Percentiles rank a stretch among this genome's conserved stretches.
phyloP scores from a whole-genome alignment of 2,888 invertebrate genomes.

The Melieria omissa region DNA sequence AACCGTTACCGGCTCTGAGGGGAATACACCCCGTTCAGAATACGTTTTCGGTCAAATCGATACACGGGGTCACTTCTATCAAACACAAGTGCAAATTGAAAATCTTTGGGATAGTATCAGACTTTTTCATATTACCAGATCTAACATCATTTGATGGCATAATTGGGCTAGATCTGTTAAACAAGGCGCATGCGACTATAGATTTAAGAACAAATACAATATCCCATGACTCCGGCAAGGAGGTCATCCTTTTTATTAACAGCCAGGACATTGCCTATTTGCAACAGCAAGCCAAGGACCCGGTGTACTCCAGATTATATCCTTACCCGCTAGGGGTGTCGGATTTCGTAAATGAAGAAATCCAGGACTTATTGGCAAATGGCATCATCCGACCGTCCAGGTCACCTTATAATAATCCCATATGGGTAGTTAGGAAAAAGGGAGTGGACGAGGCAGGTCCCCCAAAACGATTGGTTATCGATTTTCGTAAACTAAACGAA shows the following conservation, averaged over 20 bases:
- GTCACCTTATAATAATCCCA: slow-evolving; percentile 33
- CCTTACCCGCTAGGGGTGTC: slow-evolving; percentile 30
- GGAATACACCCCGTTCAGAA: slow-evolving; percentile 10
- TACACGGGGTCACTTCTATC: too few relatives aligned
- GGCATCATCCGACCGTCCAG: slow-evolving; percentile 32
- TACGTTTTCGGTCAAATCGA: too few relatives aligned
- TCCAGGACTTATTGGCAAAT: slow-evolving; percentile 23
- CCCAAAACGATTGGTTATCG: slow-evolving; percentile 29
- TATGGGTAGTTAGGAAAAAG: slow-evolving; percentile 36
- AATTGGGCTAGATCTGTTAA: slow-evolving; percentile 33
- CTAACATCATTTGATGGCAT: slow-evolving; percentile 28
- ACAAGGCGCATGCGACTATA: slow-evolving; percentile 13
- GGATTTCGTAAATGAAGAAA: slow-evolving; percentile 32
- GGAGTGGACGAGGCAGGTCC: slow-evolving; percentile 29
- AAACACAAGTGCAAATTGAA: slow-evolving; percentile 22
- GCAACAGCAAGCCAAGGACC: slow-evolving; percentile 21
- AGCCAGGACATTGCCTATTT: slow-evolving; percentile 19
- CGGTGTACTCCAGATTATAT: slow-evolving; percentile 31
- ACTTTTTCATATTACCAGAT: slow-evolving; percentile 34
- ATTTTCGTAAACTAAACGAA: slow-evolving; percentile 32
- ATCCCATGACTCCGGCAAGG: slow-evolving; percentile 20
- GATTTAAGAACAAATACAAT: slow-evolving; percentile 24
- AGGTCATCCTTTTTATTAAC: slow-evolving; percentile 29
- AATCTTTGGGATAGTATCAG: slow-evolving; percentile 32
- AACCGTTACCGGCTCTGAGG: slow-evolving; percentile 28